Base-by-base conservation (phyloP, 2,888 invertebrate genomes). In the Ophioninae sp. region DNA sequence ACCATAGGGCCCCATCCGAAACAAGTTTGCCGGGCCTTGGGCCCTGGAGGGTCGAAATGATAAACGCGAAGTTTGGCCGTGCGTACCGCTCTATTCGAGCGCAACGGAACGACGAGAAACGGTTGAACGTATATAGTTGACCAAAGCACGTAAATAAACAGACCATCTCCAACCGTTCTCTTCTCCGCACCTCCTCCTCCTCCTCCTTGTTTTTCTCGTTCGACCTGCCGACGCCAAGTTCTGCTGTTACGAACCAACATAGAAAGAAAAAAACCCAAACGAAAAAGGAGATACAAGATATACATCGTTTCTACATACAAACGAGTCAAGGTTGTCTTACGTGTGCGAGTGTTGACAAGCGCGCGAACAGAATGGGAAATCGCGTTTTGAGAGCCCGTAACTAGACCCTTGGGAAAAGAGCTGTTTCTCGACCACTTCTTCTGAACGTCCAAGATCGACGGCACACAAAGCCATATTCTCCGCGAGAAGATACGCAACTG, bases 331-430 rank as follows among this genome's bases (percentile, higher is more conserved):
- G 30, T 57, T n/a, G 59, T 61, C 37, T 20, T 50, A 20, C 44
- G 21, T 59, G 23, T 68, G 39, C 57, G 23, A 50, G n/a, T 64
- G 44, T 73, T 56, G 70, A 56, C 57, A 62, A 79, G 50, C 70
- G 70, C 81, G 81, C 75, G 61, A 70, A 84, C 79, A 82, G 82
- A 79, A 80, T 65, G 67, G 79, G 77, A 72, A 78, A 83, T 82
- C 81, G 79, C 79, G 79, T 82, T 82, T 84, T 77, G 75, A 85
- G 75, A 85, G 82, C 82, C 82, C 61, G 83, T 82, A 82, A 84
- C 84, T 81, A 85, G 85, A 79, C 85, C 85, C 85, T 84, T 85
- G 85, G 85, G 84, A 84, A 85, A 84, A 84, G 84, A 79, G 84
- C 82, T 84, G 81, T 81, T 84, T 84, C 84, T 81, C 84, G 79